Percentiles rank a stretch among this genome's conserved stretches.
These are phyloP conservation scores for Aplodontia rufa DNA, from an alignment of 2,113 vertebrate genomes.

Conservation along the genomic window DNA sequence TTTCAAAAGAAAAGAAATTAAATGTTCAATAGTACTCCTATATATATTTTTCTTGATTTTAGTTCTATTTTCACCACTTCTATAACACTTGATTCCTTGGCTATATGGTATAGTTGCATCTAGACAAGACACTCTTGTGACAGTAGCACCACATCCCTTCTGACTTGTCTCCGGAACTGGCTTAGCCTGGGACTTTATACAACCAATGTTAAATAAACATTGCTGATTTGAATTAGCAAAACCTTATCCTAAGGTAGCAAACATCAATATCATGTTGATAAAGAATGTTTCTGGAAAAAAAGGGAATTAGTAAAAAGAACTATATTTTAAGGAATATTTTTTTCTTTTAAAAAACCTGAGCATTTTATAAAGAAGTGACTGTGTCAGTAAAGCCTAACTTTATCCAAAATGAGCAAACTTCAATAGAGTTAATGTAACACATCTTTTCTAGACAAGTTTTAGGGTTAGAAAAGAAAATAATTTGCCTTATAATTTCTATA, in stretches of 20 bases:
- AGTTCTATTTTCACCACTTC: not conserved
- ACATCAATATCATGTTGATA: not conserved
- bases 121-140: too few relatives aligned
- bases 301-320: not conserved
- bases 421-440: not conserved
- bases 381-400: not conserved
- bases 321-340: not conserved
- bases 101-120: accelerated
- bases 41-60: not conserved
- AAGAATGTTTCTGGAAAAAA: not conserved
- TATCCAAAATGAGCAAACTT: not conserved
- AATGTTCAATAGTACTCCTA: not conserved
- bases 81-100: not conserved
- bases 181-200: not conserved
- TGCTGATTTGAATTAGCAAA: not conserved
- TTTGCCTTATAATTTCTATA: not conserved
- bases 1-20: not conserved
- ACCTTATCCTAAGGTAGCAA: not conserved
- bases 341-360: not conserved
- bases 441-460: constrained; percentile 27
- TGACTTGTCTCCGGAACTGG: not conserved
- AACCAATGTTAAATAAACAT: not conserved
- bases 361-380: not conserved
- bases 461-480: constrained; percentile 28
- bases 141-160: not conserved